These are phyloP conservation scores for Epinotia nisella DNA, from an alignment of 2,888 invertebrate genomes.

Conservation along the genomic window DNA sequence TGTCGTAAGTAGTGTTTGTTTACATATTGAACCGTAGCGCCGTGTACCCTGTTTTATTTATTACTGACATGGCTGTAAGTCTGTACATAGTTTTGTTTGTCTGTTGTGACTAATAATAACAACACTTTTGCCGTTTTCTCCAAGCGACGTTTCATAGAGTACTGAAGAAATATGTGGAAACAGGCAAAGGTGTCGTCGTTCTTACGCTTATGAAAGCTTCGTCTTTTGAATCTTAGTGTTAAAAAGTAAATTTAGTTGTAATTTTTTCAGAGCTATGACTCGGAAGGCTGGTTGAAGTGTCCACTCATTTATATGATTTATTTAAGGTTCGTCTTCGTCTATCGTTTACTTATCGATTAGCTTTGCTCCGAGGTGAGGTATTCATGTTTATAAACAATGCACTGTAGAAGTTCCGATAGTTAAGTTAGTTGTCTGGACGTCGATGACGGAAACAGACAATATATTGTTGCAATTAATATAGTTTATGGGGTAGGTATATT, in stretches of 20 bases:
- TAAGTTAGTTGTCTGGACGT: constrained; percentile 29
- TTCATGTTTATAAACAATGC: constrained; percentile 30
- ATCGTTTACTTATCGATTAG: constrained; percentile 47
- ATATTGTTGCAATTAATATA: constrained; percentile 36
- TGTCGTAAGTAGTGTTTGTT: constrained; percentile 33
- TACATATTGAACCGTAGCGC: background rate
- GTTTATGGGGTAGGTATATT: constrained; percentile 37
- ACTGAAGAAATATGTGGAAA: background rate
- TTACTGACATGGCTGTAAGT: constrained; percentile 24
- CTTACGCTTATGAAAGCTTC: constrained; percentile 50
- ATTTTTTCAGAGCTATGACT: constrained; percentile 67
- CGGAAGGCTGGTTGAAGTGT: constrained; percentile 80
- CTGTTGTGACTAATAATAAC: constrained; percentile 19
- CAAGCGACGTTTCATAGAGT: background rate
- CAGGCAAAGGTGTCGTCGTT: constrained; percentile 24
- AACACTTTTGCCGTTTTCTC: constrained; percentile 22
- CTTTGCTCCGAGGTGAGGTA: constrained; percentile 43
- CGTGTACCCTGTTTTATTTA: constrained; percentile 25
- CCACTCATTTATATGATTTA: constrained; percentile 71
- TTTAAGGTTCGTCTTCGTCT: constrained; percentile 51
- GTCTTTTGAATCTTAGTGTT: constrained; percentile 66
- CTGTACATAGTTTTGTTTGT: constrained; percentile 35
- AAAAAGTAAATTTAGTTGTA: constrained; percentile 63
- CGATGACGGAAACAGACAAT: constrained; percentile 19
- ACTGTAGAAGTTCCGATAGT: constrained; percentile 34